Evolutionary conservation across 2,113 vertebrate species (phyloP).

Genomic region (Eubucco bourcierii): DNA sequence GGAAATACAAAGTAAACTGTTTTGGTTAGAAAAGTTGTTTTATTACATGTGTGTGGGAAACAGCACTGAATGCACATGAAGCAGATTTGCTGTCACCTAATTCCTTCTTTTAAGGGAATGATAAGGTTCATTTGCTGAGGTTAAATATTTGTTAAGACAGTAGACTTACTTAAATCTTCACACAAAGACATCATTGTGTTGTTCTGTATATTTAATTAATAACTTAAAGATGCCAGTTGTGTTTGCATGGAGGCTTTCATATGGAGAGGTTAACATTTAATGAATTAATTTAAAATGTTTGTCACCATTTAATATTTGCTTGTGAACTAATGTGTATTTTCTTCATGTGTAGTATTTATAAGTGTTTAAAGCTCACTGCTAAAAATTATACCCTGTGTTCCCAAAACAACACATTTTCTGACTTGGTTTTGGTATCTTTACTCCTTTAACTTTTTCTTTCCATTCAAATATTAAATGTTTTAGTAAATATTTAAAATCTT

Average conservation of each 20-base stretch:
- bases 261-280: slow-evolving; percentile 51
- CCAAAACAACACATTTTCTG: neutral
- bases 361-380: neutral
- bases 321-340: neutral
- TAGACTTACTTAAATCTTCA: slow-evolving; percentile 44
- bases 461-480: neutral
- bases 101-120: slow-evolving; percentile 16
- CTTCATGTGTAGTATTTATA: neutral
- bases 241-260: slow-evolving; percentile 9
- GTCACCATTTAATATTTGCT: neutral
- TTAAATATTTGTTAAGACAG: slow-evolving; percentile 64
- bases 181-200: slow-evolving; percentile 49
- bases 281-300: neutral
- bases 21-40: neutral
- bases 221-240: neutral
- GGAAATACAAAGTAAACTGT: neutral
- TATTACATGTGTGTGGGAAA: neutral
- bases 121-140: slow-evolving; percentile 37
- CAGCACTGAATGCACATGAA: neutral
- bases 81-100: neutral
- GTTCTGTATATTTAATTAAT: slow-evolving; percentile 51
- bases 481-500: neutral
- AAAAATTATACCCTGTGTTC: rapidly evolving
- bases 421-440: neutral
- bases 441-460: neutral